Evolutionary conservation across 1,140 invertebrate genomes (phyloP).

Genomic region (Calephelis virginiensis): DNA sequence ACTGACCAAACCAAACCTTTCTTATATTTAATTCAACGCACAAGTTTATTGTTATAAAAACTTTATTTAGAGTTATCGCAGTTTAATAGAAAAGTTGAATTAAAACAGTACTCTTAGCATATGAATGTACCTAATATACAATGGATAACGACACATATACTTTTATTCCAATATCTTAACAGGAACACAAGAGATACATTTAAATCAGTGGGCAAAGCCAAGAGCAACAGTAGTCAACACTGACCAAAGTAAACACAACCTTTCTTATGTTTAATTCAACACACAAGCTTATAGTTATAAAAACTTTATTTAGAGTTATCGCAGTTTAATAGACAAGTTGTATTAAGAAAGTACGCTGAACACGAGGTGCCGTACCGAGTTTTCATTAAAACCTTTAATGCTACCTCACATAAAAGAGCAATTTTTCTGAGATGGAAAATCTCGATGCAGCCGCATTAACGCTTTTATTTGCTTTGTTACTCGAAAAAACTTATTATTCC

Average conservation of each 20-base stretch:
- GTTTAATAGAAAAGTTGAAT: constrained; percentile 36
- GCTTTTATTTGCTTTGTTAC: constrained; percentile 73
- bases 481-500: constrained; percentile 75
- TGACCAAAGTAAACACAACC: no score
- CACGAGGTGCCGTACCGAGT: constrained; percentile 52
- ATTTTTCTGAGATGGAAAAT: constrained; percentile 73
- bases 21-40: no score
- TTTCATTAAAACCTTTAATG: constrained; percentile 73
- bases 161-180: no score
- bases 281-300: neutral
- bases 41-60: neutral
- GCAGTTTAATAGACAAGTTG: constrained; percentile 34
- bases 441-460: constrained; percentile 74
- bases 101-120: constrained; percentile 40
- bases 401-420: constrained; percentile 71
- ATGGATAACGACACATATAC: no score
- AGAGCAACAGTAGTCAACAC: no score
- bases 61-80: constrained; percentile 34
- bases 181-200: no score
- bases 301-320: constrained; percentile 33
- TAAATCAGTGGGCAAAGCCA: no score
- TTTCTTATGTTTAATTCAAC: no score
- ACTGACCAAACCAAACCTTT: no score
- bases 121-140: no score
- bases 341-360: constrained; percentile 42